phyloP scores from a whole-genome alignment of 2,797 vertebrate genomes.

The Rousettus madagascariensis region DNA sequence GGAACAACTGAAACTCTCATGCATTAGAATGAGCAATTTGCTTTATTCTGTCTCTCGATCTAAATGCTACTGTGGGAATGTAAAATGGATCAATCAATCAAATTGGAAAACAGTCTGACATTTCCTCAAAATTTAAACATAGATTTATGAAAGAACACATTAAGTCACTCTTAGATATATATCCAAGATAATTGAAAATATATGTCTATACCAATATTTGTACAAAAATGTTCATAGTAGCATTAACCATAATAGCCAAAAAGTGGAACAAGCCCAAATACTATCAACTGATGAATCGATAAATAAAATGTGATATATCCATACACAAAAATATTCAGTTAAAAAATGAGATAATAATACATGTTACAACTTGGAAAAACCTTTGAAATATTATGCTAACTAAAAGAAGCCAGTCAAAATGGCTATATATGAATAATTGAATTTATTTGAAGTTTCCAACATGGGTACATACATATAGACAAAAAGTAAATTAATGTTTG shows the following conservation, averaged over 20 bases:
- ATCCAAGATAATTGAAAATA: background rate
- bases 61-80: background rate
- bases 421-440: background rate
- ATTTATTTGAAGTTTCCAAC: background rate
- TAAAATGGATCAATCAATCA: background rate
- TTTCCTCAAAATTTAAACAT: background rate
- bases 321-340: background rate
- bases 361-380: background rate
- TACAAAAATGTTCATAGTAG: background rate
- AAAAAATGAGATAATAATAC: background rate
- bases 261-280: background rate
- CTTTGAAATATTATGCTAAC: background rate
- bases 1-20: background rate
- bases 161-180: background rate
- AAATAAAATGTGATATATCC: background rate
- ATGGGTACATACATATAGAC: background rate
- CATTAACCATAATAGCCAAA: background rate
- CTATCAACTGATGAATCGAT: background rate
- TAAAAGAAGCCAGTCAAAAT: background rate
- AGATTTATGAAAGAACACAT: background rate
- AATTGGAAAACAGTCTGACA: background rate
- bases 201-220: background rate
- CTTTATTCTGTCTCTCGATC: no score
- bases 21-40: no score
- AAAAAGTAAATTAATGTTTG: background rate